These are phyloP conservation scores for Ornithoptera alexandrae DNA, from an alignment of 2,888 invertebrate genomes.

Conservation along the genomic window DNA sequence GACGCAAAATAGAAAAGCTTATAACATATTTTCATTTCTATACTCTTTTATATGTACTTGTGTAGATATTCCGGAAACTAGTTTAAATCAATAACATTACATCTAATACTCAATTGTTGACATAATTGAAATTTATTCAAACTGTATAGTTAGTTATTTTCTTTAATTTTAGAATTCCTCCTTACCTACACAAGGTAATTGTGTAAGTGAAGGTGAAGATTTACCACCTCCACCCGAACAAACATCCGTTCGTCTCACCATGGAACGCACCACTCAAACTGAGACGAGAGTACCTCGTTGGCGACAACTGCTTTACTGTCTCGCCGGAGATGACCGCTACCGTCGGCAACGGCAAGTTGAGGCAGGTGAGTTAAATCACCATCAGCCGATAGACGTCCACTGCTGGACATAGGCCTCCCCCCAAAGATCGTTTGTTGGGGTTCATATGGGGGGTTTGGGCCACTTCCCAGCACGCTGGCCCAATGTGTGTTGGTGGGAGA, in stretches of 20 bases:
- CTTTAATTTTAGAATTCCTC: conserved; percentile 57
- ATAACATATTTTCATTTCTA: not conserved
- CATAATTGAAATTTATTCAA: no score
- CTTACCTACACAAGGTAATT: conserved; percentile 50
- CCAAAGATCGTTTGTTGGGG: no score
- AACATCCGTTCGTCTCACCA: conserved; percentile 79
- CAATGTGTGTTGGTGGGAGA: no score
- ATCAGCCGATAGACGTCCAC: no score
- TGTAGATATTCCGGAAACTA: no score
- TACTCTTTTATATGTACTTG: not conserved
- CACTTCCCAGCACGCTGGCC: no score
- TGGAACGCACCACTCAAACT: conserved; percentile 92
- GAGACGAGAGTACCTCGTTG: conserved; percentile 87
- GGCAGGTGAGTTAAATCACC: conserved; percentile 68
- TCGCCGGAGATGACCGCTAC: conserved; percentile 88
- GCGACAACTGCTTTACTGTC: conserved; percentile 89
- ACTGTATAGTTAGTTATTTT: not conserved
- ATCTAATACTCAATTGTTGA: no score
- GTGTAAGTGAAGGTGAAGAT: conserved; percentile 42
- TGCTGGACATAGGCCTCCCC: no score
- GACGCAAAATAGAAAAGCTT: not conserved
- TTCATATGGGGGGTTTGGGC: no score
- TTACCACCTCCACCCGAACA: conserved; percentile 38
- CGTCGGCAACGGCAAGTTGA: conserved; percentile 86
- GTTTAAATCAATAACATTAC: no score